Conservation (phyloP, 1,140 invertebrate species). For the Drosophila pachea region DNA sequence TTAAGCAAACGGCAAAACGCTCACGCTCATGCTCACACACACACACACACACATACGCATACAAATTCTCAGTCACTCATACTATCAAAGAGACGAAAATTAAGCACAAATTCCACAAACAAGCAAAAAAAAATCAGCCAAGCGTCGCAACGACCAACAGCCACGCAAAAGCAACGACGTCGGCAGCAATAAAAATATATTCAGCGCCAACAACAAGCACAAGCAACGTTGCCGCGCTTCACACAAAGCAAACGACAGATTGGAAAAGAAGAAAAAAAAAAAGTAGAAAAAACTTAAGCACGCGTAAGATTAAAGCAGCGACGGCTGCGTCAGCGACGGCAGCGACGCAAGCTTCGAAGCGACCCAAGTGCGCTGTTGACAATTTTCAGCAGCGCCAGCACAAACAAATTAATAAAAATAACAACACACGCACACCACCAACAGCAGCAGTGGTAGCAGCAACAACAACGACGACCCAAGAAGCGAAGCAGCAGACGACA, state of each 20-base stretch:
- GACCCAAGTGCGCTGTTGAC: constrained; percentile 50
- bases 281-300: constrained; percentile 58
- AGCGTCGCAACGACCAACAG: constrained; percentile 48
- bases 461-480: constrained; percentile 25
- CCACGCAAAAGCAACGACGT: constrained; percentile 46
- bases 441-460: constrained; percentile 16
- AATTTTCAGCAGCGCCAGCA: constrained; percentile 53
- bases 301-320: constrained; percentile 74
- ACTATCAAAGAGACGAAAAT: constrained; percentile 47
- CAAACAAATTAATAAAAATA: constrained; percentile 68
- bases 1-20: constrained; percentile 55
- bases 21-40: constrained; percentile 5
- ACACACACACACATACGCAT: constrained; percentile 15
- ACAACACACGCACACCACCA: constrained; percentile 51
- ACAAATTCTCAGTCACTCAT: constrained; percentile 22
- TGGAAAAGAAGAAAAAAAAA: constrained; percentile 9
- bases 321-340: constrained; percentile 20
- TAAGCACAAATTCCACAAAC: constrained; percentile 68
- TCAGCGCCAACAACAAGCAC: constrained; percentile 33
- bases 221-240: constrained; percentile 63
- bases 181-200: constrained; percentile 60
- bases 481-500: constrained; percentile 41
- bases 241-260: constrained; percentile 35
- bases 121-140: constrained; percentile 56
- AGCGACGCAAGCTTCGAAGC: constrained; percentile 19